These are phyloP conservation scores for Oryctolagus cuniculus DNA, from an alignment of 2,113 vertebrate genomes.

Conservation along the genomic window DNA sequence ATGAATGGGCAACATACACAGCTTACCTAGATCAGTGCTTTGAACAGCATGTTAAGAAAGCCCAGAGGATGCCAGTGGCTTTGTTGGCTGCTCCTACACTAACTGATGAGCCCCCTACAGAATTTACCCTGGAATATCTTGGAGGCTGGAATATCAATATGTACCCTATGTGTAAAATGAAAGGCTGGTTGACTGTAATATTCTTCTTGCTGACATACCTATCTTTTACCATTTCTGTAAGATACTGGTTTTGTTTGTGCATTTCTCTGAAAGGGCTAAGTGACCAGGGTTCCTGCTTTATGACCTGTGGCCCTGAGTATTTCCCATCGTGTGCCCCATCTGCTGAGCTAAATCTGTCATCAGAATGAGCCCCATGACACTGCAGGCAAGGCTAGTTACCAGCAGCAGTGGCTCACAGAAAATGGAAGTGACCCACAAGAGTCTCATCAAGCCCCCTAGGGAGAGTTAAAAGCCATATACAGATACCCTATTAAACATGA, in stretches of 20 bases:
- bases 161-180: neutral
- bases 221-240: neutral
- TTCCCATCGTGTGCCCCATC: neutral
- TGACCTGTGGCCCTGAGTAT: neutral
- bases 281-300: neutral
- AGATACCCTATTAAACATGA: neutral
- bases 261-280: neutral
- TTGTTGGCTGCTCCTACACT: rapidly evolving
- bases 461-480: neutral
- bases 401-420: neutral
- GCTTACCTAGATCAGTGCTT: rapidly evolving
- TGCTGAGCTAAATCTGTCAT: neutral
- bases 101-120: no score
- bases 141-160: neutral
- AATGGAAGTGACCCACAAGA: no score
- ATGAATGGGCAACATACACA: rapidly evolving
- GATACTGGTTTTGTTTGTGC: neutral
- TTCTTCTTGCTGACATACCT: neutral
- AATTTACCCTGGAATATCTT: neutral
- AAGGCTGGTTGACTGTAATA: neutral
- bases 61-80: rapidly evolving
- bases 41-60: neutral
- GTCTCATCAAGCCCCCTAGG: neutral
- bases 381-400: neutral
- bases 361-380: no score